phyloP scores from a whole-genome alignment of 2,113 vertebrate genomes.

The Scomber japonicus region DNA sequence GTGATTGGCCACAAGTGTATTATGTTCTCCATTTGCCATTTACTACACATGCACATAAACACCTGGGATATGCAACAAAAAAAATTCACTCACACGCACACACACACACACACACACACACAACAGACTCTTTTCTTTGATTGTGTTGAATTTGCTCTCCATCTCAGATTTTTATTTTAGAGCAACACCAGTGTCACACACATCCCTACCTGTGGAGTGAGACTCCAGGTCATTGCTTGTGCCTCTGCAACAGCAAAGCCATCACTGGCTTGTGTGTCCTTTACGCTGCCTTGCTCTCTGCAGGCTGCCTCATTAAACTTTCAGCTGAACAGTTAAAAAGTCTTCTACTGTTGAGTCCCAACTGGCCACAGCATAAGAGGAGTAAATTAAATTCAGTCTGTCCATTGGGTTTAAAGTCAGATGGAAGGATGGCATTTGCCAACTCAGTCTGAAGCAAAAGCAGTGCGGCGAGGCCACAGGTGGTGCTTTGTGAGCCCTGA shows the following conservation, averaged over 20 bases:
- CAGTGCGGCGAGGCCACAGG: slow-evolving; percentile 44
- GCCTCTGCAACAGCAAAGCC: slow-evolving; percentile 46
- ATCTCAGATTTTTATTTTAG: neutral
- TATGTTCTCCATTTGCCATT: slow-evolving; percentile 15
- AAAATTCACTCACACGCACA: neutral
- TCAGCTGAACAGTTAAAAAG: slow-evolving; percentile 65
- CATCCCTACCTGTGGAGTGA: slow-evolving; percentile 33
- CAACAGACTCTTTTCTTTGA: neutral
- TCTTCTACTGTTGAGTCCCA: slow-evolving; percentile 46
- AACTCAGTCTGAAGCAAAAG: slow-evolving; percentile 25
- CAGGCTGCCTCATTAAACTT: slow-evolving; percentile 73
- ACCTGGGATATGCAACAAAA: neutral
- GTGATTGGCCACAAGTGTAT: slow-evolving; percentile 33
- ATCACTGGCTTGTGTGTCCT: slow-evolving; percentile 41
- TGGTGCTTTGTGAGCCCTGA: slow-evolving; percentile 56
- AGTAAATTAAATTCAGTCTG: slow-evolving; percentile 64
- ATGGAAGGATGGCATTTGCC: slow-evolving; percentile 63
- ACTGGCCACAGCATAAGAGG: slow-evolving; percentile 34
- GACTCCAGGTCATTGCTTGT: slow-evolving; percentile 56
- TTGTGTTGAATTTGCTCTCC: neutral
- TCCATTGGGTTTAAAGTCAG: slow-evolving; percentile 68
- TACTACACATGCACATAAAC: neutral
- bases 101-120: neutral
- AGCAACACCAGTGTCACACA: neutral
- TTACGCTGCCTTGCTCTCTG: slow-evolving; percentile 28